phyloP scores from a whole-genome alignment of 37 sponge, comb jelly and placozoan genomes.

The Haliclona indistincta region DNA sequence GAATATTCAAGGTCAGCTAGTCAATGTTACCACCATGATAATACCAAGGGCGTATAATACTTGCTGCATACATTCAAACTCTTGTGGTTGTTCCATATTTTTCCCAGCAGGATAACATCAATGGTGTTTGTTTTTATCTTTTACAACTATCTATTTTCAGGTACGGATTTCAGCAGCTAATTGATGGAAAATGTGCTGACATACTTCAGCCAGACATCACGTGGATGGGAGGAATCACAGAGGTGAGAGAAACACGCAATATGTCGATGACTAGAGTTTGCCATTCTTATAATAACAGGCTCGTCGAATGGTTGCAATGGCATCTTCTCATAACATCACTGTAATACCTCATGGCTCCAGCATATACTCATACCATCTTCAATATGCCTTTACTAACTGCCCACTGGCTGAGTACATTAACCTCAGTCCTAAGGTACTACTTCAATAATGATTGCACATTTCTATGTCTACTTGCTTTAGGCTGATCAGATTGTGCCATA shows the following conservation, averaged over 20 bases:
- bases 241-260: slow-evolving; percentile 15
- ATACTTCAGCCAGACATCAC: slow-evolving; percentile 89
- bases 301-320: slow-evolving; percentile 70
- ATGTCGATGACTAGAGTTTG: background rate
- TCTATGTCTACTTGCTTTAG: slow-evolving; percentile 11
- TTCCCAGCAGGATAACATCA: no score
- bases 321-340: slow-evolving; percentile 69
- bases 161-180: slow-evolving; percentile 72
- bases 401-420: slow-evolving; percentile 91
- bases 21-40: no score
- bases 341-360: slow-evolving; percentile 92
- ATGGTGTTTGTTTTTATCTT: no score
- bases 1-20: slow-evolving; percentile 90
- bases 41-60: background rate
- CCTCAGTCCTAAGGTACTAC: slow-evolving; percentile 70
- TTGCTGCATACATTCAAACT: no score
- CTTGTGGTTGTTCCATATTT: no score
- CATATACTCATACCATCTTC: slow-evolving; percentile 88
- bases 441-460: background rate
- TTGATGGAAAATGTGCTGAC: slow-evolving; percentile 72
- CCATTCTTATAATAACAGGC: slow-evolving; percentile 23
- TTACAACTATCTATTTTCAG: no score
- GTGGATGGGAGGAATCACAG: slow-evolving; percentile 92
- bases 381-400: slow-evolving; percentile 88
- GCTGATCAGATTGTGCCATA: slow-evolving; percentile 83